Evolutionary conservation across 2,113 vertebrate genomes (phyloP).

Genomic region (Nerophis lumbriciformis): DNA sequence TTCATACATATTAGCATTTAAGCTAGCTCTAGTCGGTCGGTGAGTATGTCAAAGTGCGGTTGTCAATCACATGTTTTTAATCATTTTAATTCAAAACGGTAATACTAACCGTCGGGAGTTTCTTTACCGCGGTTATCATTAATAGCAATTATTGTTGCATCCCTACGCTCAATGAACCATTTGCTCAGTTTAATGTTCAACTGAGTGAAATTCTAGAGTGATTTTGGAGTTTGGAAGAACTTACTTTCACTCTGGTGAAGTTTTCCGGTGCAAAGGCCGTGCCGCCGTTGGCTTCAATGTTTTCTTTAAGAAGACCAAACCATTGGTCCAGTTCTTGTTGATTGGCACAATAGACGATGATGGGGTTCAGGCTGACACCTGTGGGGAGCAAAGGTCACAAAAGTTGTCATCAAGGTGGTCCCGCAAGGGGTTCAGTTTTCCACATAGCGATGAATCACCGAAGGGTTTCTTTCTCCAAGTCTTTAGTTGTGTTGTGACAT

Average conservation of each 20-base stretch:
- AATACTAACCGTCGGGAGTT: too few relatives aligned
- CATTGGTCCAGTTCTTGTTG: slow-evolving; percentile 80
- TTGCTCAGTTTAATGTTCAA: too few relatives aligned
- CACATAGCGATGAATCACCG: slow-evolving; percentile 13
- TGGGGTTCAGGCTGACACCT: slow-evolving; percentile 87
- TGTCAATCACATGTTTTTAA: too few relatives aligned
- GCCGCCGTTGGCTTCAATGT: slow-evolving; percentile 80
- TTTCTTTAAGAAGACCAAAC: slow-evolving; percentile 87
- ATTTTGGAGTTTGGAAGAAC: neutral
- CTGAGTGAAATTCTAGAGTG: neutral
- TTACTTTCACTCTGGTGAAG: slow-evolving; percentile 67
- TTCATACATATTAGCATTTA: too few relatives aligned
- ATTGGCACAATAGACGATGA: slow-evolving; percentile 84
- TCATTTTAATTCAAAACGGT: too few relatives aligned
- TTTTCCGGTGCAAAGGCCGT: slow-evolving; percentile 45
- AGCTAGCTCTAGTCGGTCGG: too few relatives aligned
- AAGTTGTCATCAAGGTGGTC: neutral
- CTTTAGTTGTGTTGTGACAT: slow-evolving; percentile 17
- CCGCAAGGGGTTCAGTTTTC: neutral
- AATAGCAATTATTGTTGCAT: too few relatives aligned
- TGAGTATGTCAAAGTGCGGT: too few relatives aligned
- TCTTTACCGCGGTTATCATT: too few relatives aligned
- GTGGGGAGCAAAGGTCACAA: slow-evolving; percentile 24
- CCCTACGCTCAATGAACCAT: too few relatives aligned
- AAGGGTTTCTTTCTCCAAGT: neutral